Percentiles rank a stretch among this genome's conserved stretches.
Evolutionary conservation across 2,888 invertebrate genomes (phyloP).

Genomic region (Teleogryllus oceanicus): DNA sequence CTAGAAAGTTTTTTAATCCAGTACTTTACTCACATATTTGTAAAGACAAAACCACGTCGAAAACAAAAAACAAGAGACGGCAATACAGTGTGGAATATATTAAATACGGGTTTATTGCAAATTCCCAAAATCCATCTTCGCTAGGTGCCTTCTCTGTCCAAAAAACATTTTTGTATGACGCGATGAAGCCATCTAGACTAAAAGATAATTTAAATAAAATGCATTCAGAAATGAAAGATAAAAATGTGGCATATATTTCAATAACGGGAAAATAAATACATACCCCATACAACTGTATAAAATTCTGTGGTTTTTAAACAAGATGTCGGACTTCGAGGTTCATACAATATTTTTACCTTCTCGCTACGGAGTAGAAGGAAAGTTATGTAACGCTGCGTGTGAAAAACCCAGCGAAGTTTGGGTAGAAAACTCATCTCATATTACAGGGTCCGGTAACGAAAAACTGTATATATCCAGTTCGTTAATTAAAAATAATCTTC

Average conservation of each 20-base stretch:
- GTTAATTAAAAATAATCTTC: no score
- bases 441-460: no score
- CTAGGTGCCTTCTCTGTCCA: background rate
- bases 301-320: background rate
- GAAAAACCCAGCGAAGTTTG: no score
- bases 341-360: background rate
- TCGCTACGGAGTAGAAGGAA: no score
- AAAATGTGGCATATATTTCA: background rate
- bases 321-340: background rate
- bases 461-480: no score
- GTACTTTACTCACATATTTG: background rate
- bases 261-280: background rate
- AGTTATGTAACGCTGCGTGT: no score
- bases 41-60: background rate
- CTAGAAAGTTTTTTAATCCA: background rate
- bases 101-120: background rate
- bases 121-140: background rate
- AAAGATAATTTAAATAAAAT: no score
- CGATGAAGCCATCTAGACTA: no score
- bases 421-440: no score
- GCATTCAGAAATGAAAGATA: background rate
- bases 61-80: background rate
- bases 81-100: background rate
- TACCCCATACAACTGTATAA: background rate
- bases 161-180: no score